Evolutionary conservation across 2,888 invertebrate genomes (phyloP).

Genomic region (Pomacea canaliculata): DNA sequence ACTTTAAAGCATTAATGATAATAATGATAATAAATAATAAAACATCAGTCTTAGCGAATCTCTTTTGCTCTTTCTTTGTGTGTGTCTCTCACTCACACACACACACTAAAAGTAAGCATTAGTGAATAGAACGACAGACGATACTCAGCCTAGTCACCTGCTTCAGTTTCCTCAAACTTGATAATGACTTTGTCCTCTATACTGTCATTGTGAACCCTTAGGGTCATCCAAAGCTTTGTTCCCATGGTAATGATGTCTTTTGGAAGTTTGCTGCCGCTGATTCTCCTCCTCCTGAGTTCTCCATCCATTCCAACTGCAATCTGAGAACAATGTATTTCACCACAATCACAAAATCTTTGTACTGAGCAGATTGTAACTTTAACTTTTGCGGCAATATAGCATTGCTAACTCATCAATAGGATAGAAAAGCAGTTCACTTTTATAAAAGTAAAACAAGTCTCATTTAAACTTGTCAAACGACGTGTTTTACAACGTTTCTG

Average conservation of each 20-base stretch:
- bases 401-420: too few relatives aligned
- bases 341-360: too few relatives aligned
- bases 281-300: conserved; percentile 8
- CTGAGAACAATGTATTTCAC: conserved; percentile 2
- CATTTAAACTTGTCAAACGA: too few relatives aligned
- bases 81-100: conserved; percentile 1
- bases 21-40: too few relatives aligned
- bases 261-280: conserved; percentile 30
- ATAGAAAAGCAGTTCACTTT: too few relatives aligned
- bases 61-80: too few relatives aligned
- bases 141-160: conserved; percentile 8
- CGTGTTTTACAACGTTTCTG: too few relatives aligned
- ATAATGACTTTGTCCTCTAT: conserved; percentile 20
- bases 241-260: conserved; percentile 16
- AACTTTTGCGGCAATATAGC: too few relatives aligned
- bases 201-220: conserved; percentile 12
- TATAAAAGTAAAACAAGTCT: too few relatives aligned
- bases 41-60: too few relatives aligned
- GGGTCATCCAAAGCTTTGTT: conserved; percentile 19
- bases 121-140: background rate
- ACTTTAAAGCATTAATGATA: too few relatives aligned
- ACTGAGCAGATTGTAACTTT: too few relatives aligned
- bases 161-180: conserved; percentile 21
- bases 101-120: background rate
- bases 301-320: conserved; percentile 24